A percentile compares a stretch with the other conserved stretches of the same genome.
These are phyloP conservation scores for Forficula auricularia DNA, from an alignment of 1,140 invertebrate species.

Conservation along the genomic window DNA sequence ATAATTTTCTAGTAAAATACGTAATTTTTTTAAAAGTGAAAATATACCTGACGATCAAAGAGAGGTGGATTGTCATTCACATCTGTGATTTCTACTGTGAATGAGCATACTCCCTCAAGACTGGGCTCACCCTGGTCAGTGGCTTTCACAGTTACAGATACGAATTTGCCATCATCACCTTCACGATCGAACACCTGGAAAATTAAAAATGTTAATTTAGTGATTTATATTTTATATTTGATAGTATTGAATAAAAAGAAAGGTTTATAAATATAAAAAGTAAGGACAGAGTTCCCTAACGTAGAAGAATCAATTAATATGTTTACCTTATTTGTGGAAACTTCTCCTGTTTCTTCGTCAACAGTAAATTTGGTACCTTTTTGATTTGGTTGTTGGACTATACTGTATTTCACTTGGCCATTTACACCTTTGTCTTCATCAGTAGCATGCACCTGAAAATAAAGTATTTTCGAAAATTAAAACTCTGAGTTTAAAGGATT, in stretches of 20 bases:
- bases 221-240: too few relatives aligned
- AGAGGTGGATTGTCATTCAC: constrained; percentile 86
- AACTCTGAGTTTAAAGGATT: too few relatives aligned
- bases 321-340: constrained; percentile 80
- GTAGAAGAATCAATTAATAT: background rate
- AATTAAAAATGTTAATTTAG: constrained; percentile 8
- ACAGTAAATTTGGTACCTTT: constrained; percentile 91
- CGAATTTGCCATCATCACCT: constrained; percentile 88
- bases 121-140: constrained; percentile 92
- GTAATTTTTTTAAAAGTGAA: too few relatives aligned
- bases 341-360: constrained; percentile 84
- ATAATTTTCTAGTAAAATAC: too few relatives aligned
- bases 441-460: constrained; percentile 58
- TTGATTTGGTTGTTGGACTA: constrained; percentile 89
- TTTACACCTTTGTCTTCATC: constrained; percentile 90
- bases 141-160: constrained; percentile 87
- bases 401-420: constrained; percentile 84
- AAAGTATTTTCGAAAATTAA: too few relatives aligned
- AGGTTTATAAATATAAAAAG: background rate
- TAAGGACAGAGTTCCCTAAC: background rate
- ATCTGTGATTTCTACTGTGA: constrained; percentile 90
- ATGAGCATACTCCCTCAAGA: constrained; percentile 84
- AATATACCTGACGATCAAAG: constrained; percentile 87
- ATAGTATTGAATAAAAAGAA: constrained; percentile 6
- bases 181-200: constrained; percentile 75